These are phyloP conservation scores for Anniella stebbinsi DNA, from an alignment of 2,797 vertebrate species.

Conservation along the genomic window DNA sequence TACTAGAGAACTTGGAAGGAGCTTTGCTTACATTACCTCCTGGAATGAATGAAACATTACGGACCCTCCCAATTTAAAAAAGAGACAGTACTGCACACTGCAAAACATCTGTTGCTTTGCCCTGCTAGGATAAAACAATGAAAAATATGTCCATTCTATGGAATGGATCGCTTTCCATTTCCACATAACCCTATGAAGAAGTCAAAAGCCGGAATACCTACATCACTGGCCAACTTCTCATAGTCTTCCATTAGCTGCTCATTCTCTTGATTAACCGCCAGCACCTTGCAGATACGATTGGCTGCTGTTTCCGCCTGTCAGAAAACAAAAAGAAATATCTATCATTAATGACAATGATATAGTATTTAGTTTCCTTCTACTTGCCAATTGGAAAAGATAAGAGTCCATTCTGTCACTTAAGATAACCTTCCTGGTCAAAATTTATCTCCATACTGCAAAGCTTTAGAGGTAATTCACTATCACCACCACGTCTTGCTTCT, in stretches of 20 bases:
- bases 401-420: constrained; percentile 18
- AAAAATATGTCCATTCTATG: not conserved
- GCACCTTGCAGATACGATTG: constrained; percentile 98
- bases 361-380: constrained; percentile 46
- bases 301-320: constrained; percentile 95
- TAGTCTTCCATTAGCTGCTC: constrained; percentile 99
- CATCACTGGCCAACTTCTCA: constrained; percentile 97
- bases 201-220: constrained; percentile 81
- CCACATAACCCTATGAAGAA: constrained; percentile 43
- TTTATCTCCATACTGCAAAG: constrained; percentile 9
- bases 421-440: not conserved
- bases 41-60: not conserved
- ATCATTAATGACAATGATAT: constrained; percentile 31
- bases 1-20: not conserved
- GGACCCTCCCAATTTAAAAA: not conserved
- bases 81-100: not conserved
- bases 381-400: constrained; percentile 1
- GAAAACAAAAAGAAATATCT: constrained; percentile 62
- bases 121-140: not conserved
- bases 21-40: not conserved
- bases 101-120: not conserved
- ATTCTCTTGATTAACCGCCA: constrained; percentile 98
- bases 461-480: constrained; percentile 23
- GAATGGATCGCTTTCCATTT: constrained; percentile 18
- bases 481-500: constrained; percentile 10